Base-by-base conservation (phyloP, 2,797 vertebrate species). In the Mus spretus region DNA sequence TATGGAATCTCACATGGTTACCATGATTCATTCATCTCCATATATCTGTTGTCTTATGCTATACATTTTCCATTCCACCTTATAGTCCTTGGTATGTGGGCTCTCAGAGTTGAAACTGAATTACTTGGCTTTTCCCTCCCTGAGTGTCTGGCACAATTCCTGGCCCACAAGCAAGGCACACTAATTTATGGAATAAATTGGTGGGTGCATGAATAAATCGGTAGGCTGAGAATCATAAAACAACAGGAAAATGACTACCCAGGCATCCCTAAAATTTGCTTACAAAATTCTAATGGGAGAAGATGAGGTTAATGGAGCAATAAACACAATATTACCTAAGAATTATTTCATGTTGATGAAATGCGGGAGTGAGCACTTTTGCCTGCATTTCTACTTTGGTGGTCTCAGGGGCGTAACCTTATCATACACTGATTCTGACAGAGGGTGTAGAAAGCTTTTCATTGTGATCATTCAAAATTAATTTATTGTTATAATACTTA, bases 181-280 rank as follows among this genome's bases (percentile, higher is more conserved):
- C 78, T 77, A 90, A 96, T 97, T 96, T 89, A 87, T 88, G 65
- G 87, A 91, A 98, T 93, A 96, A 93, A 96, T 90, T 91, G 47
- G n/a, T 85, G 74, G 72, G 80, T 88, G 40, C n/a, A 78, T 88
- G 55, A 96, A 96, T 93, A 96, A 97, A 85, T 88, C 37, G 40
- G 19, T 89, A 94, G 37, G 47, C 72, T 26, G 95, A 96, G 93
- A 96, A 81, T 90, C 91, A 95, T 97, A 96, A 96, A 95, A 61
- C 70, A 93, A 88, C 55, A 95, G 20, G 63, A 82, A 88, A 94
- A 91, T 53, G 53, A 93, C 59, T 96, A 85, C 17, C 93, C 47
- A 90, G 83, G 65, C 97, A 94, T 93, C 94, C 93, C 89, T 91
- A 88, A 97, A 97, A 96, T 84, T 94, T 96, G 90, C 89, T 93